Conservation (phyloP, 2,888 invertebrate genomes). For the Oxyteleia sp. region DNA sequence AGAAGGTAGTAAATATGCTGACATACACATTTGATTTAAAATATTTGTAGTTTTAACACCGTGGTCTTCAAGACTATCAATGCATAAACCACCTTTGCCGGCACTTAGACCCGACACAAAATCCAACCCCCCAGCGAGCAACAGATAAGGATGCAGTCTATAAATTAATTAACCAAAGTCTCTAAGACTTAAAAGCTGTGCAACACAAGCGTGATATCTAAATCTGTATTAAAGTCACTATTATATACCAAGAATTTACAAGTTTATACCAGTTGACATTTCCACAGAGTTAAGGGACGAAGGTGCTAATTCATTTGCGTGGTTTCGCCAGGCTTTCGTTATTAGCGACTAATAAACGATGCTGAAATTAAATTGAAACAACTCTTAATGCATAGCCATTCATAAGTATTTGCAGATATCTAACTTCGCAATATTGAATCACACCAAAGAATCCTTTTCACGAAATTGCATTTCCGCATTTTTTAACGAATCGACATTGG, state of each 20-base stretch:
- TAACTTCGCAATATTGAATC: too few species aligned
- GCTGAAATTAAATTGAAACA: constrained; percentile 23
- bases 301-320: constrained; percentile 35
- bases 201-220: constrained; percentile 79
- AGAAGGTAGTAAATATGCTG: constrained; percentile 19
- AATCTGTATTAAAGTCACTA: constrained; percentile 84
- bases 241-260: constrained; percentile 80
- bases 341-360: constrained; percentile 31
- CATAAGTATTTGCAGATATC: not conserved
- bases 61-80: constrained; percentile 71
- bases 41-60: constrained; percentile 41
- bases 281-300: constrained; percentile 38
- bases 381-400: constrained; percentile 16
- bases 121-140: constrained; percentile 65
- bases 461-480: not conserved
- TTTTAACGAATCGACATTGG: constrained; percentile 41
- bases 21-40: constrained; percentile 19
- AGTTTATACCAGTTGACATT: constrained; percentile 57
- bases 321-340: constrained; percentile 32
- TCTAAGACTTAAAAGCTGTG: constrained; percentile 83
- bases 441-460: constrained; percentile 1
- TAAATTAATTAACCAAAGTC: constrained; percentile 86
- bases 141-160: constrained; percentile 83
- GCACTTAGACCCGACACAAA: constrained; percentile 68
- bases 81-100: constrained; percentile 72